phyloP scores from a whole-genome alignment of 2,888 invertebrate genomes.

The Pardosa pseudoannulata region DNA sequence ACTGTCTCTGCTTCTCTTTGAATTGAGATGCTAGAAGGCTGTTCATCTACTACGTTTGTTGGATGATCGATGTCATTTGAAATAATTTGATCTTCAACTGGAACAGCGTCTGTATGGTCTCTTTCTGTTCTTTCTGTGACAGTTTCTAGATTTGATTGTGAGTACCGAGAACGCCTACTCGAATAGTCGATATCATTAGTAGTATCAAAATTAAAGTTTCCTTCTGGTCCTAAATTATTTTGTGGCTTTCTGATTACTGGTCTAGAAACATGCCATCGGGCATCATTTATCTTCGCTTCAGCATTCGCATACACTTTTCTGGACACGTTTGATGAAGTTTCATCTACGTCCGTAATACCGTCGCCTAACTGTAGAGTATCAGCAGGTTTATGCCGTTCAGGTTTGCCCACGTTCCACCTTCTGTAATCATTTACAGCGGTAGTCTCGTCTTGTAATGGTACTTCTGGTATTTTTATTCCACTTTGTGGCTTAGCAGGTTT shows the following conservation, averaged over 20 bases:
- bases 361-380: slow-evolving; percentile 39
- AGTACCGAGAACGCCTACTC: not conserved
- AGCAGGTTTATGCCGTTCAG: slow-evolving; percentile 32
- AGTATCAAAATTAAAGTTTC: slow-evolving; percentile 46
- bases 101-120: not conserved
- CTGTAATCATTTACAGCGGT: slow-evolving; percentile 52
- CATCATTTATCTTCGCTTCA: slow-evolving; percentile 20
- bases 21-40: too few species aligned
- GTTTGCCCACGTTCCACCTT: slow-evolving; percentile 56
- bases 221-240: slow-evolving; percentile 70
- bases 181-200: slow-evolving; percentile 37
- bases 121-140: slow-evolving; percentile 27
- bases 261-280: slow-evolving; percentile 22
- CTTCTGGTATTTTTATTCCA: slow-evolving; percentile 51
- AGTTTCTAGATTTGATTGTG: slow-evolving; percentile 21
- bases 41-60: too few species aligned
- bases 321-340: not conserved
- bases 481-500: slow-evolving; percentile 42
- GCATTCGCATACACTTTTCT: not conserved
- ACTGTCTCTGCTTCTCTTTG: too few species aligned
- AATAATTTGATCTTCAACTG: not conserved
- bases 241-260: slow-evolving; percentile 47
- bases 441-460: slow-evolving; percentile 45
- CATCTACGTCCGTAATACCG: not conserved
- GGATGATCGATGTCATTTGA: too few species aligned